Conservation (phyloP, 2,888 invertebrate species). For the Leuctra nigra region DNA sequence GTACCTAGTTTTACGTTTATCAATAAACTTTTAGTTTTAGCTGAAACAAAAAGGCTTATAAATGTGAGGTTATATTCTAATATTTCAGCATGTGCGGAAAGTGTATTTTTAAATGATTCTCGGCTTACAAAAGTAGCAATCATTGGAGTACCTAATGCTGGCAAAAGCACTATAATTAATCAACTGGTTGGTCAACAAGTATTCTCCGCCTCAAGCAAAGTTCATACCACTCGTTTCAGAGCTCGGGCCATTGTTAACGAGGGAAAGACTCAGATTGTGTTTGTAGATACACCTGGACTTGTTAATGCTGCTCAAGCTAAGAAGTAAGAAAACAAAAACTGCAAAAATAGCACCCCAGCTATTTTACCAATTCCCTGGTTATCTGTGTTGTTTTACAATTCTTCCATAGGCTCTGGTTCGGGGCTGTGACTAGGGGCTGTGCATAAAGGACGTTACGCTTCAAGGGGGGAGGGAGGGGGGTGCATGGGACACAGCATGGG, state of each 20-base stretch:
- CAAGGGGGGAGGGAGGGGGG: too few species aligned
- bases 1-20: too few species aligned
- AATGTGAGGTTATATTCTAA: slow-evolving; percentile 2
- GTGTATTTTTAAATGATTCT: not conserved
- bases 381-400: too few species aligned
- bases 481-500: too few species aligned
- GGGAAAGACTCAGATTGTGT: slow-evolving; percentile 78
- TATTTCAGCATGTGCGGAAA: not conserved
- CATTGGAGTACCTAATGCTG: slow-evolving; percentile 89
- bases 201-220: slow-evolving; percentile 83
- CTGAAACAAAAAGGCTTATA: not conserved
- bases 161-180: slow-evolving; percentile 94
- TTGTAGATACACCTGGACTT: slow-evolving; percentile 91
- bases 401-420: too few species aligned
- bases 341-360: too few species aligned
- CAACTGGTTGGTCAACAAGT: slow-evolving; percentile 75
- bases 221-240: slow-evolving; percentile 79
- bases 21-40: too few species aligned
- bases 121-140: slow-evolving; percentile 63
- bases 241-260: slow-evolving; percentile 65
- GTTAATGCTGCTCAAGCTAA: slow-evolving; percentile 61
- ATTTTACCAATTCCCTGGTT: too few species aligned
- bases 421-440: too few species aligned
- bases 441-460: too few species aligned
- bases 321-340: slow-evolving; percentile 52